Conservation (phyloP, 2,113 vertebrate genomes). For the Crocuta crocuta region DNA sequence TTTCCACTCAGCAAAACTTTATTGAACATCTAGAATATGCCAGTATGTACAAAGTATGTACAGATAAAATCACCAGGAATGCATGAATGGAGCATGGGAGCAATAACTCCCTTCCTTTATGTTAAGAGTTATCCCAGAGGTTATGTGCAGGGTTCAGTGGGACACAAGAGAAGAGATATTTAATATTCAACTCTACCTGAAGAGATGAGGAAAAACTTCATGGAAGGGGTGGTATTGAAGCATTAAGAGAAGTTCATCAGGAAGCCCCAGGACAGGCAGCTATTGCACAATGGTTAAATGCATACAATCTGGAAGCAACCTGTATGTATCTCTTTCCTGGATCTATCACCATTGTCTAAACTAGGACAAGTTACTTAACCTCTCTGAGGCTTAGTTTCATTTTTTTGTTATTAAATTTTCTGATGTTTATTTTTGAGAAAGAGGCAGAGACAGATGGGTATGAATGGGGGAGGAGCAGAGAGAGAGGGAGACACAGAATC, state of each 20-base stretch:
- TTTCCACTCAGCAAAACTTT: slow-evolving; percentile 46
- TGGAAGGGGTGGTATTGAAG: neutral
- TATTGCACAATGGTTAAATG: neutral
- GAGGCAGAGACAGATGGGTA: no score
- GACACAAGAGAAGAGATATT: neutral
- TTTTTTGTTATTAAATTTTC: neutral
- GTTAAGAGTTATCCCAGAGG: neutral
- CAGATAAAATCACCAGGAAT: neutral
- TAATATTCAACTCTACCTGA: neutral
- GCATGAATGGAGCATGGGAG: neutral
- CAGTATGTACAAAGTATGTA: neutral
- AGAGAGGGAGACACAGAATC: no score
- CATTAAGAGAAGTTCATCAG: neutral
- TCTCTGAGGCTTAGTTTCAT: neutral
- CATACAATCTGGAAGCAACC: neutral
- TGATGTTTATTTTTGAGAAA: no score
- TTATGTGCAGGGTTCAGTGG: neutral
- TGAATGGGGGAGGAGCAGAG: no score
- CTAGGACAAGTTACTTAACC: neutral
- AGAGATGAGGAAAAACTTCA: neutral
- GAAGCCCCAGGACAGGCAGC: neutral
- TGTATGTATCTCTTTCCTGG: neutral
- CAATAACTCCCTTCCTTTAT: neutral
- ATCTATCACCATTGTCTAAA: neutral
- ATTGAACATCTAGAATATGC: neutral